Base-by-base conservation (phyloP, 1,140 invertebrate genomes). In the Drosophila grimshawi region DNA sequence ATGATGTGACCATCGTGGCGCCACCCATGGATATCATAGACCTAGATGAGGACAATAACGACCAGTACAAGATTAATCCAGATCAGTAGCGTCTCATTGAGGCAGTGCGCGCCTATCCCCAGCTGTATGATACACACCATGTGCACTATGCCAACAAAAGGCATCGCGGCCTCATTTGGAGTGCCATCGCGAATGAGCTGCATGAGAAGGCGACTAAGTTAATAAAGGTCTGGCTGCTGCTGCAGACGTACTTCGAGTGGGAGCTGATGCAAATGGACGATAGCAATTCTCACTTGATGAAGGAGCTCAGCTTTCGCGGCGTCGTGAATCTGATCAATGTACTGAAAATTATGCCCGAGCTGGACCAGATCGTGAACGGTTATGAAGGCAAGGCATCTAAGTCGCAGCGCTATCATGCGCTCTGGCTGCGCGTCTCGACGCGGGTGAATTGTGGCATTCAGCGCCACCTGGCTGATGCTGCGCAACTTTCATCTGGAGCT, bases 201-300 rank as follows among this genome's bases (percentile, higher is more conserved):
- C 41, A 37, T 0, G 86, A 91, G 52, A 91, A 91, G 64, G 90
- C 86, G 37, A 92, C 90, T 6, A 91, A 91, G 67, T 59, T 92
- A 2, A 91, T 92, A 70, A 92, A 92, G 56, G 57, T 10, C 5
- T 92, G 90, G 90, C 46, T 92, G 3, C 74, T 68, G 7, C 53
- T 92, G 7, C 45, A 51, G 30, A 88, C 76, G 0, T 90, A 86
- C 63, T 90, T 74, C 57, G 90, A 92, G 37, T 92, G 90, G 90
- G 80, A 91, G 59, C 4, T 88, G 6, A 4, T 5, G 2, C 30
- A 62, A 0, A 5, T 19, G 0, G n/a, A 8, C 1, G 19, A 11
- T n/a, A 5, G 3, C 5, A 43, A 30, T 10, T 0, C 30, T 2
- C 5, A 5, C n/a, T 5, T 27, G 3, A 4, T 2, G 10, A 3